Evolutionary conservation across 2,113 vertebrate genomes (phyloP).

Genomic region (Istiophorus platypterus): DNA sequence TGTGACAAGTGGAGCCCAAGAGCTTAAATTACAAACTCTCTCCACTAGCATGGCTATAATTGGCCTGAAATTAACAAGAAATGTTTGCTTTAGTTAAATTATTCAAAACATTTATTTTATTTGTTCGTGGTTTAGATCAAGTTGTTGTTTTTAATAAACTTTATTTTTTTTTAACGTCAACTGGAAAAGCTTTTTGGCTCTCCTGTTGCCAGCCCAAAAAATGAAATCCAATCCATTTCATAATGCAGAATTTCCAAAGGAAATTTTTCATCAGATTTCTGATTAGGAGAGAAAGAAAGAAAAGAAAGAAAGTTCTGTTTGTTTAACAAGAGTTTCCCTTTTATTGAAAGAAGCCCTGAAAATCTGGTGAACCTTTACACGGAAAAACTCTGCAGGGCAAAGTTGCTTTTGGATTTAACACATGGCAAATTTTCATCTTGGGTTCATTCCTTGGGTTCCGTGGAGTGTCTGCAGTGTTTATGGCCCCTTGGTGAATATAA

Average conservation of each 20-base stretch:
- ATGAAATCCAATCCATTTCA: not conserved
- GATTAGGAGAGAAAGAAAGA: not conserved
- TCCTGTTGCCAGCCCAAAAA: not conserved
- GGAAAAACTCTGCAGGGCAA: not conserved
- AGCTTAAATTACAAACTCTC: constrained; percentile 85
- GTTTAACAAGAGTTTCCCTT: not conserved
- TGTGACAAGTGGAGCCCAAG: constrained; percentile 79
- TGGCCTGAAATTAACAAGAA: constrained; percentile 89
- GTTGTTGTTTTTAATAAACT: constrained; percentile 77
- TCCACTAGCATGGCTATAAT: constrained; percentile 87
- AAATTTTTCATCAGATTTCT: not conserved
- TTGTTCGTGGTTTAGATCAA: constrained; percentile 89
- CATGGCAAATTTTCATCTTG: too few relatives aligned
- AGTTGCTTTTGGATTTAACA: too few relatives aligned
- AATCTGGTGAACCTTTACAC: not conserved
- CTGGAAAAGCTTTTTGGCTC: constrained; percentile 31
- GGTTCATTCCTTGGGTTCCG: too few relatives aligned
- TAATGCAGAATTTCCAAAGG: not conserved
- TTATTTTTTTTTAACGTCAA: constrained; percentile 10
- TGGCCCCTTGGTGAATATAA: too few relatives aligned
- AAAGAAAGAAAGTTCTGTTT: not conserved
- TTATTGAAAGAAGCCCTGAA: not conserved
- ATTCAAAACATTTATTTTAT: constrained; percentile 91
- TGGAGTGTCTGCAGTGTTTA: too few relatives aligned
- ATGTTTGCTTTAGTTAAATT: constrained; percentile 92